These are phyloP conservation scores for Anagrus nilaparvatae DNA, from an alignment of 1,140 invertebrate genomes.

Conservation along the genomic window DNA sequence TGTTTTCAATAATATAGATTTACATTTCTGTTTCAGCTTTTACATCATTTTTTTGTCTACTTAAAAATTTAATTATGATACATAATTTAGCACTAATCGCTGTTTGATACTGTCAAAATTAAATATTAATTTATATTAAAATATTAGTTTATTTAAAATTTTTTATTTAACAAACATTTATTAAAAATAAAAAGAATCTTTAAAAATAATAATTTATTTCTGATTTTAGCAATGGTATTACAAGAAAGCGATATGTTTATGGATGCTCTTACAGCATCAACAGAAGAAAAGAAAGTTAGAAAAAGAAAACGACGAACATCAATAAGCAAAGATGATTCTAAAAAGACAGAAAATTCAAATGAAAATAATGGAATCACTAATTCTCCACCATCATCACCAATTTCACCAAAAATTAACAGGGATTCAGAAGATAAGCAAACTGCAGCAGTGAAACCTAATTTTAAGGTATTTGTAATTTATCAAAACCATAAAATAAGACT, in stretches of 20 bases:
- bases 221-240: conserved; percentile 57
- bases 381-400: conserved; percentile 34
- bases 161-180: background rate
- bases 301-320: conserved; percentile 65
- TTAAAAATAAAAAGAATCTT: background rate
- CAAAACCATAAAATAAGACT: conserved; percentile 4
- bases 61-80: background rate
- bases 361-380: conserved; percentile 32
- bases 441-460: conserved; percentile 38
- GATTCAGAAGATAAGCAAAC: conserved; percentile 48
- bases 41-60: background rate
- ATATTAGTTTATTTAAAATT: background rate
- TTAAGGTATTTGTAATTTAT: conserved; percentile 38
- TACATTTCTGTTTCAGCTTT: too few species aligned
- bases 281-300: conserved; percentile 62
- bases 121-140: background rate
- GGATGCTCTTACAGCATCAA: conserved; percentile 71
- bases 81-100: background rate
- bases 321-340: conserved; percentile 50
- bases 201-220: conserved; percentile 1
- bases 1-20: too few species aligned
- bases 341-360: conserved; percentile 40
- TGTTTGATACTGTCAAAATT: background rate
- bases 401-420: conserved; percentile 4
- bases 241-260: conserved; percentile 88